These are phyloP conservation scores for Origma solitaria DNA, from an alignment of 2,113 vertebrate species.

Conservation along the genomic window DNA sequence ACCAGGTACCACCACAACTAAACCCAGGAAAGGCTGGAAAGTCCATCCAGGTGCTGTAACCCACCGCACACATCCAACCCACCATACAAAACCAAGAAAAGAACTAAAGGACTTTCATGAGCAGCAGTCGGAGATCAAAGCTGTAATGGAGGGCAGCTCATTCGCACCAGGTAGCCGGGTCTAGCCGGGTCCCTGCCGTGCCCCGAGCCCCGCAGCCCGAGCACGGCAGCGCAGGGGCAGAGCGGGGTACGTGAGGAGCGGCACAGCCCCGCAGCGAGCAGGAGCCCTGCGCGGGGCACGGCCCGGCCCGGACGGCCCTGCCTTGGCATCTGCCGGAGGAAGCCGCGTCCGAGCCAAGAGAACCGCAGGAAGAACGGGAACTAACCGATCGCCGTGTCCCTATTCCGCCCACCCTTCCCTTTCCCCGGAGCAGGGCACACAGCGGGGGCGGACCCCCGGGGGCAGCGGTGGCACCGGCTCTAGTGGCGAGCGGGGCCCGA, in stretches of 20 bases:
- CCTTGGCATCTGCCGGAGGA: neutral
- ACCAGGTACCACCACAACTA: neutral
- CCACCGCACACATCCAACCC: accelerated
- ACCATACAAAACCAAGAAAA: neutral
- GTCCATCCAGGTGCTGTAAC: neutral
- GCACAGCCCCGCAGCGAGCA: neutral
- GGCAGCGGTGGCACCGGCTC: neutral
- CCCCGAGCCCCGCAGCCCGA: accelerated
- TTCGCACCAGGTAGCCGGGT: neutral
- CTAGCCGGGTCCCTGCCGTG: accelerated
- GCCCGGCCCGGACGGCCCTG: accelerated
- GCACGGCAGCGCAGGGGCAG: accelerated
- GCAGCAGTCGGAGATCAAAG: neutral
- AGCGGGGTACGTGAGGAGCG: accelerated
- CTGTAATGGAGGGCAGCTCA: neutral
- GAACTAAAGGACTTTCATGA: neutral
- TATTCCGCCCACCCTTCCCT: accelerated
- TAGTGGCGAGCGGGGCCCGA: accelerated
- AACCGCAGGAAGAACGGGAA: neutral
- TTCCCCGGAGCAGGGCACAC: neutral
- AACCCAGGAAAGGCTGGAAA: neutral
- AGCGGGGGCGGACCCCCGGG: no score
- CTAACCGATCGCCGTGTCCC: neutral
- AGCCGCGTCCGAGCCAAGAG: neutral
- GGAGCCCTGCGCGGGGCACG: neutral